phyloP scores from a whole-genome alignment of 2,888 invertebrate genomes.

The Caprella mutica region DNA sequence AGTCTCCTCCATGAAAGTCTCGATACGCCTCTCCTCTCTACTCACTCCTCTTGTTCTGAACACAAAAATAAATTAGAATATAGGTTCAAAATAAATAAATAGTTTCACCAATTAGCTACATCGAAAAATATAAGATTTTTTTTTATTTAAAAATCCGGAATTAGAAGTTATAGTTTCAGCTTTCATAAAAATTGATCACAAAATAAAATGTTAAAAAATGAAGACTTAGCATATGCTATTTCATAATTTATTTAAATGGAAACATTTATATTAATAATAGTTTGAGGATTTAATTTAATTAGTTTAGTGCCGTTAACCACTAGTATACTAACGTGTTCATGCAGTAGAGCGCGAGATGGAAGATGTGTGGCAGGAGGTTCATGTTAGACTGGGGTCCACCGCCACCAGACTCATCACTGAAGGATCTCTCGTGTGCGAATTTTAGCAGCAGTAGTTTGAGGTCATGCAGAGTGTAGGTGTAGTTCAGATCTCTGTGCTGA shows the following conservation, averaged over 20 bases:
- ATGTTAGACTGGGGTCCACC: slow-evolving; percentile 94
- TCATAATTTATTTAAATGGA: too few species aligned
- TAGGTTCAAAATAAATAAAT: slow-evolving; percentile 4
- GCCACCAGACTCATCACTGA: slow-evolving; percentile 95
- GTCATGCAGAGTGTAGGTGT: slow-evolving; percentile 77
- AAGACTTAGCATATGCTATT: not conserved
- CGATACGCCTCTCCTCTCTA: slow-evolving; percentile 67
- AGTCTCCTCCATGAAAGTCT: slow-evolving; percentile 55
- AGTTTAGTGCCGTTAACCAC: too few species aligned
- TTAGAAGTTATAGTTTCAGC: too few species aligned
- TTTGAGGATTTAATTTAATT: too few species aligned
- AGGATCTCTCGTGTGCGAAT: slow-evolving; percentile 86
- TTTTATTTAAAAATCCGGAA: too few species aligned
- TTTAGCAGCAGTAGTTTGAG: slow-evolving; percentile 74
- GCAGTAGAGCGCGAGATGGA: slow-evolving; percentile 88
- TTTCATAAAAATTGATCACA: too few species aligned
- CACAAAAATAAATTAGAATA: not conserved
- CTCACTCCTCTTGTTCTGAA: slow-evolving; percentile 42
- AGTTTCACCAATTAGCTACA: not conserved
- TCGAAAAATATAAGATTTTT: slow-evolving; percentile 9
- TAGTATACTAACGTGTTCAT: slow-evolving; percentile 64
- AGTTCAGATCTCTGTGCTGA: slow-evolving; percentile 56
- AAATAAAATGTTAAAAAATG: slow-evolving; percentile 11
- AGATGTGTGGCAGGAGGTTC: slow-evolving; percentile 86
- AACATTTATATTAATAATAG: too few species aligned